phyloP scores from a whole-genome alignment of 2,888 invertebrate species.

The Caenorhabditis sp. region DNA sequence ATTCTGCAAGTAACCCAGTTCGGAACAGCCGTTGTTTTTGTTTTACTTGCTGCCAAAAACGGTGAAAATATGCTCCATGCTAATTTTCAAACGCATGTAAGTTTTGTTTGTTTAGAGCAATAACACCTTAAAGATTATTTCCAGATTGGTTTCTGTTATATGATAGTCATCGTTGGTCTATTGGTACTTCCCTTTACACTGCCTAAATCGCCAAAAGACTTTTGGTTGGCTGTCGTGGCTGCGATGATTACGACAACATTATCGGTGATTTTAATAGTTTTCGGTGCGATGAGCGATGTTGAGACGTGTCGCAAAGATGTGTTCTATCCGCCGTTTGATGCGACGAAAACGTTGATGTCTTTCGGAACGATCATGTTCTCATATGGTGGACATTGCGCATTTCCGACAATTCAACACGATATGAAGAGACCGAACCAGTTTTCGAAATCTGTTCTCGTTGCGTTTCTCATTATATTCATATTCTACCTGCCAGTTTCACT shows the following conservation, averaged over 20 bases:
- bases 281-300: slow-evolving; percentile 52
- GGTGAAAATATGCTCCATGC: slow-evolving; percentile 59
- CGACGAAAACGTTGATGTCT: slow-evolving; percentile 58
- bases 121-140: slow-evolving; percentile 5
- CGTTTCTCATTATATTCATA: slow-evolving; percentile 55
- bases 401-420: slow-evolving; percentile 89
- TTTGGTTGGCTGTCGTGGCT: slow-evolving; percentile 65
- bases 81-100: slow-evolving; percentile 36
- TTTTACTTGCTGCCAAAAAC: slow-evolving; percentile 64
- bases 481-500: slow-evolving; percentile 63
- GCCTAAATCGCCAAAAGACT: slow-evolving; percentile 66
- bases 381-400: slow-evolving; percentile 69
- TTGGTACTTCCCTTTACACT: slow-evolving; percentile 65
- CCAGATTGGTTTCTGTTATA: slow-evolving; percentile 58
- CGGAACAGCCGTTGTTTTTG: slow-evolving; percentile 67
- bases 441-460: slow-evolving; percentile 77
- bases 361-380: slow-evolving; percentile 69
- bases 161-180: slow-evolving; percentile 59
- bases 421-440: slow-evolving; percentile 83
- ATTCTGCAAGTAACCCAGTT: slow-evolving; percentile 64
- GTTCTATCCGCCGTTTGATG: slow-evolving; percentile 49
- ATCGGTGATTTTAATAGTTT: slow-evolving; percentile 58
- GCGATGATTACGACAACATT: slow-evolving; percentile 65
- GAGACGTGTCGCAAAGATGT: slow-evolving; percentile 43
- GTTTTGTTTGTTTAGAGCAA: too few species aligned